These are phyloP conservation scores for Arge pagana DNA, from an alignment of 2,888 invertebrate genomes.

Conservation along the genomic window DNA sequence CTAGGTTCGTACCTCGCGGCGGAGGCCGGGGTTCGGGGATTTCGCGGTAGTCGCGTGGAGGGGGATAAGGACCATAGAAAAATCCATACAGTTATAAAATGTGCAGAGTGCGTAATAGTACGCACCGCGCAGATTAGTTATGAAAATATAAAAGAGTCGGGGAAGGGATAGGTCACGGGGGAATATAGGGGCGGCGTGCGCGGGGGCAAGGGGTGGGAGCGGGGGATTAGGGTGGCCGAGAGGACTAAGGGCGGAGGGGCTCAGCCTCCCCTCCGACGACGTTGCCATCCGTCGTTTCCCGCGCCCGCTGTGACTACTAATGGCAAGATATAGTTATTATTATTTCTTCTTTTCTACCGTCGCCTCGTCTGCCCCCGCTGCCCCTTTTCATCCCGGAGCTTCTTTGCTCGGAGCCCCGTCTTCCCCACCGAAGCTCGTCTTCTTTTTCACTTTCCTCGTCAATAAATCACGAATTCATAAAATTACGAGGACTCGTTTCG, in stretches of 20 bases:
- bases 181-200: constrained; percentile 19
- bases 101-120: constrained; percentile 60
- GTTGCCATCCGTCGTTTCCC: constrained; percentile 20
- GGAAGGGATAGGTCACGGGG: constrained; percentile 25
- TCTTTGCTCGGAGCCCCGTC: constrained; percentile 9
- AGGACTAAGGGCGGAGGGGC: constrained; percentile 36
- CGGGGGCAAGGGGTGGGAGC: constrained; percentile 25
- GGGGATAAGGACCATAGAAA: constrained; percentile 62
- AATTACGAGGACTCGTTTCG: too few species aligned
- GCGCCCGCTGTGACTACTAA: constrained; percentile 19
- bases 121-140: constrained; percentile 51
- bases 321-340: constrained; percentile 16
- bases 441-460: constrained; percentile 17
- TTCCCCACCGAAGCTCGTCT: constrained; percentile 21
- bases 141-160: constrained; percentile 50
- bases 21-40: constrained; percentile 10
- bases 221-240: constrained; percentile 41
- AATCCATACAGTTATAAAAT: constrained; percentile 73
- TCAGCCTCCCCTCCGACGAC: constrained; percentile 40
- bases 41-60: constrained; percentile 28
- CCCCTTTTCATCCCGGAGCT: background rate
- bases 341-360: constrained; percentile 6
- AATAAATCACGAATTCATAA: too few species aligned
- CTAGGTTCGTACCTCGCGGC: too few species aligned
- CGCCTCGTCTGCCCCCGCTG: constrained; percentile 1